Conservation (phyloP, 2,113 vertebrate species). For the Spermophilus dauricus region DNA sequence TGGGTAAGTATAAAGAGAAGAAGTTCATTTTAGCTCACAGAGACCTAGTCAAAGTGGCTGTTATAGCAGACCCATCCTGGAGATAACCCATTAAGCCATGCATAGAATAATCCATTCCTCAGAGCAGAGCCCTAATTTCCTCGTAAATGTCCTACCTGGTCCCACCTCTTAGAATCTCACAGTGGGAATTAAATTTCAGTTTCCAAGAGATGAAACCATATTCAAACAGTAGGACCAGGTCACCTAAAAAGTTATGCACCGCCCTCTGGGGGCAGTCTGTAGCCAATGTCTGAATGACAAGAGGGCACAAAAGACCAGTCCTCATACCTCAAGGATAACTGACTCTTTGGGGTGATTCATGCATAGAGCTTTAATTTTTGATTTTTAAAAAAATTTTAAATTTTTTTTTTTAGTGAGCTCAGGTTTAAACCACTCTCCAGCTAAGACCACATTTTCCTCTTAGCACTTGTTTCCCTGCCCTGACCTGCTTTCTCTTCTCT, state of each 20-base stretch:
- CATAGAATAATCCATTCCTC: neutral
- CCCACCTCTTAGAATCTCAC: neutral
- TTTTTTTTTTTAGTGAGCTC: neutral
- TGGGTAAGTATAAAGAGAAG: neutral
- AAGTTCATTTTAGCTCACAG: neutral
- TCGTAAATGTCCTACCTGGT: neutral
- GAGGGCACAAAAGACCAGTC: neutral
- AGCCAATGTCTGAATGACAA: too few species aligned
- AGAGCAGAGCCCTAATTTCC: neutral
- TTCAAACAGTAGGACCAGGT: neutral
- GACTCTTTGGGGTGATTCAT: neutral
- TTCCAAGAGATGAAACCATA: neutral
- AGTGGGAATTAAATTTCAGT: neutral
- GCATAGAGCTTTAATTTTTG: neutral
- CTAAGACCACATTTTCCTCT: neutral
- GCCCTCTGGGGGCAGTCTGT: neutral
- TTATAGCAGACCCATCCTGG: neutral
- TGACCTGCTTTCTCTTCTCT: neutral
- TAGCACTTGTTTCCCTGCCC: too few species aligned
- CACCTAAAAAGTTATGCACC: neutral
- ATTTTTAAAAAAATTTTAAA: too few species aligned
- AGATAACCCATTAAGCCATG: neutral
- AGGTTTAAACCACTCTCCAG: neutral
- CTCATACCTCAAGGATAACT: neutral
- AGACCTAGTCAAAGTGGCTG: neutral